Conservation (phyloP, 1,140 invertebrate genomes). For the Plectus sambesii region DNA sequence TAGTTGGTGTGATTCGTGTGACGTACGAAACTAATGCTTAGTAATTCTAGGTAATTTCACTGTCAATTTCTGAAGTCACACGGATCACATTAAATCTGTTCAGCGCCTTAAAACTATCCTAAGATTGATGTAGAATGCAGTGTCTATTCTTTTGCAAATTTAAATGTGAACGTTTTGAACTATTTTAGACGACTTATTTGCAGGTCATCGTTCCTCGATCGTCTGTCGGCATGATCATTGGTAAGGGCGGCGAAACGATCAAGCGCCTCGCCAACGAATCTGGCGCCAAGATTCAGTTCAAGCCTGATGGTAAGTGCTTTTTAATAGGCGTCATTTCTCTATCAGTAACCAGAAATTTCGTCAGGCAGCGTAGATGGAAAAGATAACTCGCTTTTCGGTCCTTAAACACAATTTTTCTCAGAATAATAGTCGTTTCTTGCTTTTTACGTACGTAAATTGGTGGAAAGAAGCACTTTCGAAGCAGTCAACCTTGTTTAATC, state of each 20-base stretch:
- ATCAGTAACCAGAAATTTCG: no score
- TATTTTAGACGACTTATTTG: conserved; percentile 11
- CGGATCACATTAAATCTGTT: no score
- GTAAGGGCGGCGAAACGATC: conserved; percentile 82
- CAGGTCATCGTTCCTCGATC: conserved; percentile 64
- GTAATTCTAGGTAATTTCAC: no score
- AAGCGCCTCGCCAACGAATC: conserved; percentile 78
- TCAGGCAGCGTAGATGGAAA: no score
- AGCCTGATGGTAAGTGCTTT: conserved; percentile 40
- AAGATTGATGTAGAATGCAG: not conserved
- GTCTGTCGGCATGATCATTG: conserved; percentile 80
- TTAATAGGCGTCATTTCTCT: no score
- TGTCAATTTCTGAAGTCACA: no score
- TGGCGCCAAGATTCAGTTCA: conserved; percentile 69
- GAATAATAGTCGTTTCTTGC: not conserved
- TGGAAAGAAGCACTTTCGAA: no score
- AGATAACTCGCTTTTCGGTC: no score
- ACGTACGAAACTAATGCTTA: no score
- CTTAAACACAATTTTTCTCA: not conserved
- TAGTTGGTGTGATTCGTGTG: no score
- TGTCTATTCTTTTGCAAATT: not conserved
- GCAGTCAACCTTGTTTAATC: no score
- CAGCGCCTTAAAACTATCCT: not conserved
- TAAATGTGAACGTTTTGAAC: conserved; percentile 10
- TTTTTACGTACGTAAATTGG: no score